These are phyloP conservation scores for Gobio gobio DNA, from an alignment of 2,113 vertebrate species.

Conservation along the genomic window DNA sequence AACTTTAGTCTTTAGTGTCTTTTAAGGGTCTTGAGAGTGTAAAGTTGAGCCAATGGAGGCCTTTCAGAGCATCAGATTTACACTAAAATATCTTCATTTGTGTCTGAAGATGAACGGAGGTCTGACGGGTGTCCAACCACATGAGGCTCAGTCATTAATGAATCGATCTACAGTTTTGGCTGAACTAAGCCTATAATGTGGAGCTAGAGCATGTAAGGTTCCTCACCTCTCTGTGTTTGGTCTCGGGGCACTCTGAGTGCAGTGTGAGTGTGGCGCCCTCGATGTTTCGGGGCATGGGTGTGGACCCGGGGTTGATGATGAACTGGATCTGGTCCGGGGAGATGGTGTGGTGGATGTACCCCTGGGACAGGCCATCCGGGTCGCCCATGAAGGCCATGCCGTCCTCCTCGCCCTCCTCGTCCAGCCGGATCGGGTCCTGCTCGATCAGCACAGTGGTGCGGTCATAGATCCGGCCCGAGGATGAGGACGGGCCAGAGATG, in stretches of 20 bases:
- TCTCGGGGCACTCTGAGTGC: constrained; percentile 97
- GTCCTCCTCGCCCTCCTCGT: constrained; percentile 84
- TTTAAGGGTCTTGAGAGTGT: too few relatives aligned
- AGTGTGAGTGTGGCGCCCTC: constrained; percentile 96
- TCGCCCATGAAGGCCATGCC: constrained; percentile 88
- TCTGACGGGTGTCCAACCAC: too few relatives aligned
- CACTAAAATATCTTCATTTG: too few relatives aligned
- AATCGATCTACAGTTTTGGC: too few relatives aligned
- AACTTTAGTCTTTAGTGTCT: too few relatives aligned
- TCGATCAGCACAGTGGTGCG: constrained; percentile 98
- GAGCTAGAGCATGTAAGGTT: too few relatives aligned
- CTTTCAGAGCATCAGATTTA: too few relatives aligned
- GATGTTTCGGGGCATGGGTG: constrained; percentile 97
- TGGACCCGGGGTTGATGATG: constrained; percentile 97
- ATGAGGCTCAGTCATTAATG: too few relatives aligned
- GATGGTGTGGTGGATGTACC: constrained; percentile 98
- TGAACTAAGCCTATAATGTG: too few relatives aligned
- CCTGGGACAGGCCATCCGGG: constrained; percentile 94
- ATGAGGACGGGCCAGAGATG: constrained; percentile 83
- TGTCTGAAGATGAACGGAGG: too few relatives aligned
- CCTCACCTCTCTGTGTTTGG: constrained; percentile 91
- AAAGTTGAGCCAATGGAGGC: too few relatives aligned
- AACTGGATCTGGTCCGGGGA: constrained; percentile 97
- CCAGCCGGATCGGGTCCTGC: constrained; percentile 89
- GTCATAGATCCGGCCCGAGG: constrained; percentile 89